Evolutionary conservation across 2,888 invertebrate genomes (phyloP).

Genomic region (Neoitamus cyanurus): DNA sequence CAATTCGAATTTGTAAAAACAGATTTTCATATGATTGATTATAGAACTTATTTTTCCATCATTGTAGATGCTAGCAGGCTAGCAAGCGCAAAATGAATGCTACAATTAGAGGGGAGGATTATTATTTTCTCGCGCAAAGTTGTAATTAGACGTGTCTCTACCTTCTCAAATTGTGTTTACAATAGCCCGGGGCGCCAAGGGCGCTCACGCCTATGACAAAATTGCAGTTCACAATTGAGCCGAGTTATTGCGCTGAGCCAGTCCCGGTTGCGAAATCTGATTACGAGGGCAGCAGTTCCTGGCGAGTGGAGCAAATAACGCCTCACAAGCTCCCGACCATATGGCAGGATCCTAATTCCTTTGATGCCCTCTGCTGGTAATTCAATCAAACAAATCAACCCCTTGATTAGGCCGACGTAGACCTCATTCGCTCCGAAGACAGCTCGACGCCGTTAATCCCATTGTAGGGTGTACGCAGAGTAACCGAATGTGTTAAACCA

Average conservation of each 20-base stretch:
- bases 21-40: no score
- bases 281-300: background rate
- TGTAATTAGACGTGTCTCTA: background rate
- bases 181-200: background rate
- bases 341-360: constrained; percentile 31
- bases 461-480: constrained; percentile 49
- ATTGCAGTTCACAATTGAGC: background rate
- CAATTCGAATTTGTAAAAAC: no score
- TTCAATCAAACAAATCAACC: constrained; percentile 54
- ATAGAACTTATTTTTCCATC: no score
- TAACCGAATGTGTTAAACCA: constrained; percentile 53
- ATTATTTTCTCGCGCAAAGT: background rate
- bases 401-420: constrained; percentile 52
- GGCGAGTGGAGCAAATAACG: background rate
- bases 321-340: constrained; percentile 13
- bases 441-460: constrained; percentile 47
- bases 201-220: background rate
- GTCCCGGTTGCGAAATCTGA: background rate
- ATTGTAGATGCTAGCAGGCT: no score
- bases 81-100: no score
- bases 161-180: background rate
- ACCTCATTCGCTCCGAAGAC: background rate
- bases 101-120: no score
- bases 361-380: constrained; percentile 46
- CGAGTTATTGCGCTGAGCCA: background rate